phyloP scores from a whole-genome alignment of 2,797 vertebrate species.

The Scolopax bukidnonensis region DNA sequence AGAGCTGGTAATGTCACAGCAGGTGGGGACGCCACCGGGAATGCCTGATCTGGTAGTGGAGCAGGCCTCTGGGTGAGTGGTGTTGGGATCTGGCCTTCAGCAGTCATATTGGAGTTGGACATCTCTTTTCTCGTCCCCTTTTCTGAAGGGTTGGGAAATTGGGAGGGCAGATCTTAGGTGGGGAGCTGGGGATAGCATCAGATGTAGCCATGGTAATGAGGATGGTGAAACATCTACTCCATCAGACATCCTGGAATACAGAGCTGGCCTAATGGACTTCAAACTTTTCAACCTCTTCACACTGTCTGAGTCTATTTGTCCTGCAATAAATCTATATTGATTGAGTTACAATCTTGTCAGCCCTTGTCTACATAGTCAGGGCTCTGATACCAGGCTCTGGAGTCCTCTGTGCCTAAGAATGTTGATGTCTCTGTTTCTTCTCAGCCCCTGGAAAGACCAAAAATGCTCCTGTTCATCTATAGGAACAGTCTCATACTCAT shows the following conservation, averaged over 20 bases:
- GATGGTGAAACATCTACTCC: neutral
- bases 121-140: neutral
- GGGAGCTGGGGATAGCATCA: neutral
- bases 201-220: neutral
- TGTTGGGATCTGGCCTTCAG: neutral
- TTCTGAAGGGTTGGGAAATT: neutral
- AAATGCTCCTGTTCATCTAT: neutral
- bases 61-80: slow-evolving; percentile 86
- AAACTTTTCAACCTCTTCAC: neutral
- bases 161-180: neutral
- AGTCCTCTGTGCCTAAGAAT: neutral
- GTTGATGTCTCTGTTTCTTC: neutral
- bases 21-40: slow-evolving; percentile 79
- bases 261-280: neutral
- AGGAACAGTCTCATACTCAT: neutral
- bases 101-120: neutral
- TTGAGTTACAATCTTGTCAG: neutral
- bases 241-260: neutral
- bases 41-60: slow-evolving; percentile 98
- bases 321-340: rapidly evolving
- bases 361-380: neutral
- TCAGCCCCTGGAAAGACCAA: neutral
- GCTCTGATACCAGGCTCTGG: neutral
- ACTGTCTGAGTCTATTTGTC: neutral
- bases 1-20: slow-evolving; percentile 82